phyloP scores from a whole-genome alignment of 2,797 vertebrate genomes.

The Gambelia wislizenii region DNA sequence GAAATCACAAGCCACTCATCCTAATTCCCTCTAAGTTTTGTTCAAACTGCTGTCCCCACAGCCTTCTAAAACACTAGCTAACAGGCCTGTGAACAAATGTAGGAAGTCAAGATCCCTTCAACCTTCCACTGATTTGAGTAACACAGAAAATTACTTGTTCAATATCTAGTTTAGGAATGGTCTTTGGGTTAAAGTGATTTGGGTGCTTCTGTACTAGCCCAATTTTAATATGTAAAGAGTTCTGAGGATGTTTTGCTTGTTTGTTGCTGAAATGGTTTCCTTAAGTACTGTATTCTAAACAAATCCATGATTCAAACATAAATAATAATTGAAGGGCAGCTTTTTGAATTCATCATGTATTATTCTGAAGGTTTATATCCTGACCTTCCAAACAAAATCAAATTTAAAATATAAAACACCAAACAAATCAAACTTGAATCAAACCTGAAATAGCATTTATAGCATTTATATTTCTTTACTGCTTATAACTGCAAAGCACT shows the following conservation, averaged over 20 bases:
- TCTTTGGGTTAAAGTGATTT: neutral
- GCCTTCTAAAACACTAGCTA: too few species aligned
- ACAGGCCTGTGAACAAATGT: too few species aligned
- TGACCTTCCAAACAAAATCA: neutral
- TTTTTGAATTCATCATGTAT: neutral
- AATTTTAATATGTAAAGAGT: neutral
- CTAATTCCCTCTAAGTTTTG: too few species aligned
- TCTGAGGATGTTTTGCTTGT: neutral
- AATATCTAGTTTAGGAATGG: too few species aligned
- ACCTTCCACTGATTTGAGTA: neutral
- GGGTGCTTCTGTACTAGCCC: neutral
- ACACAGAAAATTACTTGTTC: neutral
- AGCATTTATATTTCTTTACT: too few species aligned
- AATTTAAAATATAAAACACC: neutral
- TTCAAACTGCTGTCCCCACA: too few species aligned
- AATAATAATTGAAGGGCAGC: neutral
- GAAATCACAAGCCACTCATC: too few species aligned
- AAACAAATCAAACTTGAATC: neutral
- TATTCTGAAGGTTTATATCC: neutral
- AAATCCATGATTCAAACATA: neutral
- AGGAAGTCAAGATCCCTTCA: too few species aligned
- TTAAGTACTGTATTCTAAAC: too few species aligned
- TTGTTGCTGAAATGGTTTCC: too few species aligned
- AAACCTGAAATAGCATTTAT: too few species aligned
- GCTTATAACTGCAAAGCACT: too few species aligned